Evolutionary conservation across 2,888 invertebrate genomes (phyloP).

Genomic region (Nomada fabriciana): DNA sequence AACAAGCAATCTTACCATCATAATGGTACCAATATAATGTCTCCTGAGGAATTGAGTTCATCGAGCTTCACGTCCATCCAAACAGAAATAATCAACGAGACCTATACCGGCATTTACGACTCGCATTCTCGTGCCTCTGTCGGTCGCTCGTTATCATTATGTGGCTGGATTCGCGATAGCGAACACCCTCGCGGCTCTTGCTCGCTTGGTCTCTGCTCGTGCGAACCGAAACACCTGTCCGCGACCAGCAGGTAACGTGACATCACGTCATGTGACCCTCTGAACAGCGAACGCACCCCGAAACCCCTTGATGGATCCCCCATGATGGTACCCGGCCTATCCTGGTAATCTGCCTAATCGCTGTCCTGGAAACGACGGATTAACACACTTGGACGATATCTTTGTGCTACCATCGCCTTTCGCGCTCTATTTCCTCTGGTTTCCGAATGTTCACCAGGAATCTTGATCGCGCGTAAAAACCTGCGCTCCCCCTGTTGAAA

Average conservation of each 20-base stretch:
- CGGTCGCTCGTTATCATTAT: constrained; percentile 70
- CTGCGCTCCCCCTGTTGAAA: too few relatives aligned
- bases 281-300: constrained; percentile 42
- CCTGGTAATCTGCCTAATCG: constrained; percentile 75
- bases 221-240: constrained; percentile 73
- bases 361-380: constrained; percentile 69
- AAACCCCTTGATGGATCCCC: constrained; percentile 38
- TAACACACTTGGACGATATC: constrained; percentile 48
- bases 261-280: constrained; percentile 78
- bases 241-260: constrained; percentile 76
- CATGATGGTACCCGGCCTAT: constrained; percentile 58
- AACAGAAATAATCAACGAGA: constrained; percentile 44
- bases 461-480: background rate
- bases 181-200: constrained; percentile 49
- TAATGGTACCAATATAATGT: background rate
- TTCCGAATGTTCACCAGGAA: background rate
- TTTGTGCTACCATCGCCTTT: constrained; percentile 32
- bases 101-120: constrained; percentile 43
- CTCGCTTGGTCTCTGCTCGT: constrained; percentile 60
- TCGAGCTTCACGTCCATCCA: background rate
- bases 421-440: background rate
- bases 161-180: constrained; percentile 70
- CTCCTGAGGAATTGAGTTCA: background rate
- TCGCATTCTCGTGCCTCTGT: constrained; percentile 48
- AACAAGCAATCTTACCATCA: too few relatives aligned